phyloP scores from a whole-genome alignment of 2,797 vertebrate species.

The Petrocephalus schoutedeni region DNA sequence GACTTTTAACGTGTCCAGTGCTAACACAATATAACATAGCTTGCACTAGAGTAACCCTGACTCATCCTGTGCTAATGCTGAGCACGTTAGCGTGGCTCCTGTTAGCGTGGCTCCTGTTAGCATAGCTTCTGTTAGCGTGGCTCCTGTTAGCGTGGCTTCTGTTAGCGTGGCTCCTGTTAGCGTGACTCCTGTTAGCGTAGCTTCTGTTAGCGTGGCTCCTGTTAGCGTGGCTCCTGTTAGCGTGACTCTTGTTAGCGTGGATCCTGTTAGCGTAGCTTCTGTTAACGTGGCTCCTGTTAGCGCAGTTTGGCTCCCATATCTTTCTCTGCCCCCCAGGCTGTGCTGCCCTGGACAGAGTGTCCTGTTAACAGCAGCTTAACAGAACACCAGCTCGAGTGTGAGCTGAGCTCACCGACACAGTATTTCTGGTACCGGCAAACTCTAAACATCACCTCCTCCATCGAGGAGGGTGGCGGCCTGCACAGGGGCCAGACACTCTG shows the following conservation, averaged over 20 bases:
- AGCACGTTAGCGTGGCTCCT: neutral
- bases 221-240: too few relatives aligned
- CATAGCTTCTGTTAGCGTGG: too few relatives aligned
- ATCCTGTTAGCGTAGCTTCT: neutral
- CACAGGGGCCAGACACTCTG: constrained; percentile 77
- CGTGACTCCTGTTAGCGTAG: neutral
- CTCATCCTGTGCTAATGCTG: neutral
- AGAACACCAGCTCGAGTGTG: constrained; percentile 72
- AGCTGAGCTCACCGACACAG: constrained; percentile 71
- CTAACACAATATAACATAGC: neutral
- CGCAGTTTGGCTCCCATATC: neutral
- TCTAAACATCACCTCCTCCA: constrained; percentile 77
- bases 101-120: neutral
- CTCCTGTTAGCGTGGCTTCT: too few relatives aligned
- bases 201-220: neutral
- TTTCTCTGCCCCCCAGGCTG: constrained; percentile 55
- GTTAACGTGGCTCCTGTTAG: too few relatives aligned
- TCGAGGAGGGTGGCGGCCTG: constrained; percentile 67
- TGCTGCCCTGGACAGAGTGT: constrained; percentile 81
- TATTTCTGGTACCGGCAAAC: constrained; percentile 94
- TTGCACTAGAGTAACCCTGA: too few relatives aligned
- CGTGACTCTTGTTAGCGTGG: too few relatives aligned
- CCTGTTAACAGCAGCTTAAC: constrained; percentile 74
- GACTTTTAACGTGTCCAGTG: neutral
- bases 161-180: too few relatives aligned